Conservation (phyloP, 2,113 vertebrate species). For the Chlamydotis undulata region DNA sequence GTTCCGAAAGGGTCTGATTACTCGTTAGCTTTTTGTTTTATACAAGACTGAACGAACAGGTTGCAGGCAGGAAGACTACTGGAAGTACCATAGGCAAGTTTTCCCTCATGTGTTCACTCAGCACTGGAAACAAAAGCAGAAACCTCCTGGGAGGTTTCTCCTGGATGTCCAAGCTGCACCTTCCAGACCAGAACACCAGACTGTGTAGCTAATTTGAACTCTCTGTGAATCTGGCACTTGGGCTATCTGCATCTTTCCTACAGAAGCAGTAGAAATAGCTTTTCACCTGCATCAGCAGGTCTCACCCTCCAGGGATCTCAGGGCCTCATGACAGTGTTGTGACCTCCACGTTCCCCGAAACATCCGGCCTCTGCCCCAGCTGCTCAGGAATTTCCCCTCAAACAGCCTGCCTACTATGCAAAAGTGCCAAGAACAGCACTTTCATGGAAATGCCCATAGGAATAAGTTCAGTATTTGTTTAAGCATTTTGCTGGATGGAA, state of each 20-base stretch:
- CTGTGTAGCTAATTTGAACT: background rate
- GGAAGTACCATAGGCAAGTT: background rate
- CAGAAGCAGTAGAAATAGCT: background rate
- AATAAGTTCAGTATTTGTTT: background rate
- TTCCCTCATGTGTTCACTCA: background rate
- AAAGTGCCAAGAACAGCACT: background rate
- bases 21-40: background rate
- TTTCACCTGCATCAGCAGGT: background rate
- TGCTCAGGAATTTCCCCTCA: background rate
- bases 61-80: background rate
- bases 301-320: background rate
- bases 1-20: background rate
- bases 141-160: background rate
- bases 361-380: background rate
- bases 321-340: background rate
- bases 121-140: background rate
- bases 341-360: background rate
- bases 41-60: background rate
- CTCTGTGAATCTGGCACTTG: background rate
- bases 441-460: background rate
- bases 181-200: background rate
- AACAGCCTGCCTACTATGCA: background rate
- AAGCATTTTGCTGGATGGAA: slow-evolving; percentile 9
- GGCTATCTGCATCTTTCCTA: background rate
- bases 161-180: background rate